A percentile compares a stretch with the other conserved stretches of the same genome.
Evolutionary conservation across 2,888 invertebrate species (phyloP).

Genomic region (Polylopha cassiicola): DNA sequence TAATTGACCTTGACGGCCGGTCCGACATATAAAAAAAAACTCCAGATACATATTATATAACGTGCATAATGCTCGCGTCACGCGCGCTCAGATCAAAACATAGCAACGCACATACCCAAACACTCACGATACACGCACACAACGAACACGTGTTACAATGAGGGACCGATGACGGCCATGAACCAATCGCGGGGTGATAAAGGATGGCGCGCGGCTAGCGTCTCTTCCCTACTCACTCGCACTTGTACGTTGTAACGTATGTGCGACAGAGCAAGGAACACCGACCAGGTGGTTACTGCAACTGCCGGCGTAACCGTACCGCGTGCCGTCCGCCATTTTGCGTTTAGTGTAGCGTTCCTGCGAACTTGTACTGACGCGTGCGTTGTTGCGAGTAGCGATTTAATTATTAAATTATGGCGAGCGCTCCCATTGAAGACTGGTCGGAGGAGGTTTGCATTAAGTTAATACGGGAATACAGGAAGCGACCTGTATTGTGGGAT

Average conservation of each 20-base stretch:
- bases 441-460: constrained; percentile 37
- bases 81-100: constrained; percentile 5
- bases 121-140: constrained; percentile 5
- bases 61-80: constrained; percentile 10
- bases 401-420: constrained; percentile 27
- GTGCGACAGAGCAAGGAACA: constrained; percentile 7
- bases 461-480: constrained; percentile 40
- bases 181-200: constrained; percentile 13
- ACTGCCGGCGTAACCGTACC: constrained; percentile 11
- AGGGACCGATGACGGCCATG: constrained; percentile 17
- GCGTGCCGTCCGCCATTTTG: constrained; percentile 35
- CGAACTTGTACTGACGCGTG: constrained; percentile 37
- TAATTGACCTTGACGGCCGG: background rate
- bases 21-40: background rate
- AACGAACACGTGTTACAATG: constrained; percentile 19
- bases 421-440: constrained; percentile 33
- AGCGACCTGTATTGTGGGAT: constrained; percentile 41
- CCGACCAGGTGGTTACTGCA: constrained; percentile 18
- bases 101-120: background rate
- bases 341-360: constrained; percentile 38
- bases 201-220: constrained; percentile 14
- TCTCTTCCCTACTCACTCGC: constrained; percentile 1
- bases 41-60: background rate
- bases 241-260: background rate
- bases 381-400: constrained; percentile 27